These are phyloP conservation scores for Margarornis squamiger DNA, from an alignment of 2,797 vertebrate genomes.

Conservation along the genomic window DNA sequence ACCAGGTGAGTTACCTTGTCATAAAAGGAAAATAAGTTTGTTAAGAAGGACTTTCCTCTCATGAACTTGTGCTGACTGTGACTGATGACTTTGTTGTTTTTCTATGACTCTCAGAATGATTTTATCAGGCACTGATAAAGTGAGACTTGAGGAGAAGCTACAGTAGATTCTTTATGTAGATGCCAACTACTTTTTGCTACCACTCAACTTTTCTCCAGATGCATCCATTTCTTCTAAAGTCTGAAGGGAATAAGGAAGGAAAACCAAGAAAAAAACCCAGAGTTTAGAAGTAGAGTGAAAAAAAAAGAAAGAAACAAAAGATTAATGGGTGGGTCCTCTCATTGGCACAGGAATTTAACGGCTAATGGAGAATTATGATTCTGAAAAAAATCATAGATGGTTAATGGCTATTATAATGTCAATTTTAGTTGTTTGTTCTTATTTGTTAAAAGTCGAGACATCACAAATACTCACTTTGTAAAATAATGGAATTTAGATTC, in stretches of 20 bases:
- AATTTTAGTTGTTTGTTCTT: neutral
- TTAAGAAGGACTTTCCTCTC: neutral
- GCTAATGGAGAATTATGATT: neutral
- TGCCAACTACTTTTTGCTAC: neutral
- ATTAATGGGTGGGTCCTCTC: neutral
- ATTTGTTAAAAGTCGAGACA: neutral
- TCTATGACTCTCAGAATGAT: neutral
- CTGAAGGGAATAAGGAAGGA: neutral
- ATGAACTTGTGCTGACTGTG: neutral
- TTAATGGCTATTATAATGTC: neutral
- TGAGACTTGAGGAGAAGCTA: neutral
- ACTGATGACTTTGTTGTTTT: accelerated
- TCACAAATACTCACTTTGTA: neutral
- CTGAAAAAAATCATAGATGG: neutral
- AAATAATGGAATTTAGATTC: neutral
- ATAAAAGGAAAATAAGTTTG: neutral
- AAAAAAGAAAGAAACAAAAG: neutral
- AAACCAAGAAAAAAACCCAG: neutral
- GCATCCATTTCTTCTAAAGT: neutral
- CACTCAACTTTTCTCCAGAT: neutral
- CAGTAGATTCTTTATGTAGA: neutral
- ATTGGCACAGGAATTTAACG: neutral
- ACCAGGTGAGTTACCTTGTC: neutral
- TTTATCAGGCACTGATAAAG: neutral
- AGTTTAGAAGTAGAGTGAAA: neutral